phyloP scores from a whole-genome alignment of 2,113 vertebrate genomes.

The Toxostoma redivivum region DNA sequence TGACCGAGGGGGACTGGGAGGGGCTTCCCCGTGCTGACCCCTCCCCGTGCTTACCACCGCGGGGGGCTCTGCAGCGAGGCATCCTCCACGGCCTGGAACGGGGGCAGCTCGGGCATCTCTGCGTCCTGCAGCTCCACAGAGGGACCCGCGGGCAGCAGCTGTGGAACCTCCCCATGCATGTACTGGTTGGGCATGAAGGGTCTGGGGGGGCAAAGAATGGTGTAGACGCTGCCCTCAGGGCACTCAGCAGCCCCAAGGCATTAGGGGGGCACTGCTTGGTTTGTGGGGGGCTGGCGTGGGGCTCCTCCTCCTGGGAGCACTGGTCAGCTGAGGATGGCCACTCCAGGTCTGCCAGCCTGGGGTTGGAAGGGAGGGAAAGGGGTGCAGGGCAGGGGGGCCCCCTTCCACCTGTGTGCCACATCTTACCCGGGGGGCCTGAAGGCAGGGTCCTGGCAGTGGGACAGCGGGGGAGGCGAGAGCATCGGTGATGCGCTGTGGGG shows the following conservation, averaged over 20 bases:
- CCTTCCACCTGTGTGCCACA: rapidly evolving
- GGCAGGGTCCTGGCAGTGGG: not conserved
- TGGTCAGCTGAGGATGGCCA: not conserved
- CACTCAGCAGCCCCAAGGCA: not conserved
- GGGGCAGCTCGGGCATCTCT: constrained; percentile 24
- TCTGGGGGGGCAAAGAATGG: not conserved
- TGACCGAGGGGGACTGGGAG: not conserved
- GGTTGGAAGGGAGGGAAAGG: rapidly evolving
- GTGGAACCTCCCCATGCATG: not conserved
- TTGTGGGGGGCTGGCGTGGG: not conserved
- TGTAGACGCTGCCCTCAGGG: not conserved
- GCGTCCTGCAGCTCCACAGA: rapidly evolving
- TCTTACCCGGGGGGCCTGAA: constrained; percentile 23
- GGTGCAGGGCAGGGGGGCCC: not conserved
- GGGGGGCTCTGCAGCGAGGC: not conserved
- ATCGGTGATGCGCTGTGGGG: not conserved
- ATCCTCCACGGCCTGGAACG: not conserved
- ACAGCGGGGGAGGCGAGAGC: rapidly evolving
- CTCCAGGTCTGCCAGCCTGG: rapidly evolving
- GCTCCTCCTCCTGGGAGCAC: not conserved
- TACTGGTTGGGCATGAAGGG: constrained; percentile 11
- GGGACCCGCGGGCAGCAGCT: not conserved
- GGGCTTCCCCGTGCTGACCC: not conserved
- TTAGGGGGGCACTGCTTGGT: rapidly evolving
- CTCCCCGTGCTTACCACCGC: not conserved